These are phyloP conservation scores for Norana najaformis DNA, from an alignment of 2,888 invertebrate species.

Conservation along the genomic window DNA sequence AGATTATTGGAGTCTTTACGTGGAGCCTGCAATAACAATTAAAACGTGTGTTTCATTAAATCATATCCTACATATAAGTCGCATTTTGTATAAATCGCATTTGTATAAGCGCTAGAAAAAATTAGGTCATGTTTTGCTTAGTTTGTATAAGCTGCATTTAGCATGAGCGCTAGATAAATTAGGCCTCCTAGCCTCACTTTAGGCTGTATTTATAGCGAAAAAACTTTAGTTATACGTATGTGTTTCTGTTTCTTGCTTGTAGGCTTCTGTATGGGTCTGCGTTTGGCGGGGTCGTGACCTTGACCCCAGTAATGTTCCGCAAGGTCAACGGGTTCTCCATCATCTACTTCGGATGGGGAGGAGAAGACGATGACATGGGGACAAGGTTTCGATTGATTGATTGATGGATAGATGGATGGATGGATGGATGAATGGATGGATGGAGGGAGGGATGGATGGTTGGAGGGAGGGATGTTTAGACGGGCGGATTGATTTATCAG, in stretches of 20 bases:
- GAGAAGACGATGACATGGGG: conserved; percentile 24
- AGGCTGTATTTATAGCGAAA: neutral
- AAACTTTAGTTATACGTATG: neutral
- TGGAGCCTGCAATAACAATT: too few species aligned
- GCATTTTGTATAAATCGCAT: too few species aligned
- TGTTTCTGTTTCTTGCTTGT: neutral
- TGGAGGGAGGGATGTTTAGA: too few species aligned
- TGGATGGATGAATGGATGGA: too few species aligned
- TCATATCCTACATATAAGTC: too few species aligned
- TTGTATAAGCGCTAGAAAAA: too few species aligned
- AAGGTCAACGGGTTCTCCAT: conserved; percentile 14
- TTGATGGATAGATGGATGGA: neutral
- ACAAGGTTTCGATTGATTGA: neutral
- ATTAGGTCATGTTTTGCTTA: too few species aligned
- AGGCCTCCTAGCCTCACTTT: neutral
- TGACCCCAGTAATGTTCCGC: neutral
- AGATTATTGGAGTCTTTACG: too few species aligned
- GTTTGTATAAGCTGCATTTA: too few species aligned
- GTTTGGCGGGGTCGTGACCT: neutral
- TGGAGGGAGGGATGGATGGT: too few species aligned
- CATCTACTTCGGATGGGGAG: conserved; percentile 17
- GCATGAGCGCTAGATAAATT: neutral
- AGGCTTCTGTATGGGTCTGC: neutral
- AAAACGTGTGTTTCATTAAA: too few species aligned
- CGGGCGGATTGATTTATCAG: too few species aligned